Base-by-base conservation (phyloP, 2,888 invertebrate genomes). In the Flabesymbios commensalis region DNA sequence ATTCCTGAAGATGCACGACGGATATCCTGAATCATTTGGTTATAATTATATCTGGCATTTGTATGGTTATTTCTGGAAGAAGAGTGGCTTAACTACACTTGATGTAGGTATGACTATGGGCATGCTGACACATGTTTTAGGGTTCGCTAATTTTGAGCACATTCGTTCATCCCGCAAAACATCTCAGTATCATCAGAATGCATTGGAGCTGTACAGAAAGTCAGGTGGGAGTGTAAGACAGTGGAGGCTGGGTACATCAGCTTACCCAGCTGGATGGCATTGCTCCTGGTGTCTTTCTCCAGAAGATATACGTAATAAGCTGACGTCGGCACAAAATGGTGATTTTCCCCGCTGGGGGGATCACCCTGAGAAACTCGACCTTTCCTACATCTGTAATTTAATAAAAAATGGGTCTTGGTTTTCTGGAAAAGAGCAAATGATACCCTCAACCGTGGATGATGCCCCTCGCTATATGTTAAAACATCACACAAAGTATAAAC, bases 1-100 rank as follows among this genome's bases (percentile, higher is more conserved):
- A 74, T 89, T 88, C 81, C 83, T 90, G 41, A 89, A 89, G 79
- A 84, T 87, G 58, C 89, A 89, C 77, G 86, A 88, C 66, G 86
- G 87, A 51, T 88, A 86, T 85, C 87, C 87, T 1, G 86, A 87
- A 73, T 87, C 87, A 1, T 83, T 88, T 28, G 83, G 83, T 41
- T 87, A 89, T 71, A 84, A 88, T 43, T 76, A 88, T 41, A 84
- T 87, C 67, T 88, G 88, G 86, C 87, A 87, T 3, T 87, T 88
- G 1, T 89, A 86, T 74, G 89, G 89, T 17, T 89, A 88, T 75
- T 89, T 86, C 74, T 89, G 88, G 88, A 24, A 43, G 17, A 55
- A 62, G 28, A 22, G 33, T 14, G 47, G 49, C 14, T 26, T 49
- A 2, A 63, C 56, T 26, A 39, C 43, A 2, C 49, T 67, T 2